Conservation (phyloP, 2,888 invertebrate species). For the Zele albiditarsus region DNA sequence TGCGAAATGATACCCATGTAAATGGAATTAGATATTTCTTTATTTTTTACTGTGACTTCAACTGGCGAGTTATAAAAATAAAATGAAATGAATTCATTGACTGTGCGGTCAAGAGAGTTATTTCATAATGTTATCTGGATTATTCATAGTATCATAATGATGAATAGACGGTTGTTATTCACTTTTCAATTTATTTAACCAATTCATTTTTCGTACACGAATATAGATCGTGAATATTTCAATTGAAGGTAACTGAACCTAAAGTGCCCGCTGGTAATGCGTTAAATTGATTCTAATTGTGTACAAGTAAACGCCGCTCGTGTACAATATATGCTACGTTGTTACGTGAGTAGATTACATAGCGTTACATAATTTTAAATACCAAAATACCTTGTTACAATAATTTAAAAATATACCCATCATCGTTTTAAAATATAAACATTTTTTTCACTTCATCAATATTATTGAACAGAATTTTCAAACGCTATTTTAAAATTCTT, state of each 20-base stretch:
- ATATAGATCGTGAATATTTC: conserved; percentile 14
- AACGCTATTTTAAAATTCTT: neutral
- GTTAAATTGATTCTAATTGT: conserved; percentile 52
- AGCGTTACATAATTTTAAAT: conserved; percentile 47
- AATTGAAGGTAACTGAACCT: conserved; percentile 51
- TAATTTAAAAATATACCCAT: neutral
- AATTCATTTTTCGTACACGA: neutral
- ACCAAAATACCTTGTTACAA: conserved; percentile 11
- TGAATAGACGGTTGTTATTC: neutral
- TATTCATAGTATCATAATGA: neutral
- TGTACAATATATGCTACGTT: conserved; percentile 25
- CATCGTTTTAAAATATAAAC: neutral
- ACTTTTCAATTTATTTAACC: neutral
- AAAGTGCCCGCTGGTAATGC: conserved; percentile 40
- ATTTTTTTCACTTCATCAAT: neutral
- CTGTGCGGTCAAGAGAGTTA: neutral
- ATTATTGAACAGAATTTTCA: neutral
- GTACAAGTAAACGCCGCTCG: conserved; percentile 41
- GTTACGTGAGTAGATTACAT: conserved; percentile 40
- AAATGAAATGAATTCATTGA: neutral
- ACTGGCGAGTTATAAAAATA: neutral
- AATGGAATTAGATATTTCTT: too few species aligned
- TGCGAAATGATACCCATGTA: too few species aligned
- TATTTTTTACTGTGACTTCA: too few species aligned
- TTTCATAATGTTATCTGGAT: neutral